Base-by-base conservation (phyloP, 2,113 vertebrate species). In the Oriolus oriolus region DNA sequence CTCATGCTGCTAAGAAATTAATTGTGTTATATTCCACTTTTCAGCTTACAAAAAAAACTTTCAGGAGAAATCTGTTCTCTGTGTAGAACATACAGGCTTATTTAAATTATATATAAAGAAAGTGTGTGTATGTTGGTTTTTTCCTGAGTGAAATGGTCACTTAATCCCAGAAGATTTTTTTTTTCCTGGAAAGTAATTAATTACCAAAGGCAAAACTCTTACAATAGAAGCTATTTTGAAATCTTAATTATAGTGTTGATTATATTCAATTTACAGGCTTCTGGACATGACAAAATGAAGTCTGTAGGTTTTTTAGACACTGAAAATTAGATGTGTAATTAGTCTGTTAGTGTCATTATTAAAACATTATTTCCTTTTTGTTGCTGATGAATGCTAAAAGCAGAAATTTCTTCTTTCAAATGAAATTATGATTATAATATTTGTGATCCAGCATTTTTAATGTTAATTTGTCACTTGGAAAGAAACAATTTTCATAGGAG, bases 381-480 rank as follows among this genome's bases (percentile, higher is more conserved):
- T 70, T 86, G 33, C 30, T 42, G 33, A 39, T 85, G 28, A 77
- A 3, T 74, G 22, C 23, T 83, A 83, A 88, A 91, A 87, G 24
- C 30, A 80, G 30, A 56, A 74, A 59, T 71, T 60, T 54, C 44
- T 82, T 26, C 64, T 87, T 92, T 93, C 20, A 73, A 12, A 50
- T 63, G 20, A 44, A 63, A 54, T 79, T 33, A 35, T 22, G 11
- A 20, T 69, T 2, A 0, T 74, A 66, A 23, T n/a, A 66, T 68
- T 84, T 75, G 11, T 30, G 12, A 47, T 66, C 49, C 52, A 73
- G 88, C 65, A 24, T 88, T 93, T 91, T 59, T 89, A 57, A 47
- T 89, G 93, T 96, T 97, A 96, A 94, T 76, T 74, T 94, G 35
- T 79, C 76, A 42, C 66, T 77, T 11, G 91, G 68, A 92, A 93